A percentile compares a stretch with the other conserved stretches of the same genome.
Conservation (phyloP, 1,140 invertebrate species). For the Eriosoma lanigerum region DNA sequence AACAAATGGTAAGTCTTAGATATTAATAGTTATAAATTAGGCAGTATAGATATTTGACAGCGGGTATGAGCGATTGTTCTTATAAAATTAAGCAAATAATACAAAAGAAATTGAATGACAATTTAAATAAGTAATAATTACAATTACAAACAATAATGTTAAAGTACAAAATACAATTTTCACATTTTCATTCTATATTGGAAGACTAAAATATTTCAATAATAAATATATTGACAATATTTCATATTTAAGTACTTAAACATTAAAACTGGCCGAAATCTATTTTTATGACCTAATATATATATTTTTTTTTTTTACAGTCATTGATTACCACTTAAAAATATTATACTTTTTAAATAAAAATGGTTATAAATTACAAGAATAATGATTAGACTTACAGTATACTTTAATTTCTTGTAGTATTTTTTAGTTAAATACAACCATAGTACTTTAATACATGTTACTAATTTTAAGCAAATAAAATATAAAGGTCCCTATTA, state of each 20-base stretch:
- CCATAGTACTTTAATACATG: not conserved
- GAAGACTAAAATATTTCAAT: constrained; percentile 24
- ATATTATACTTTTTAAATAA: not conserved
- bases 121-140: constrained; percentile 18
- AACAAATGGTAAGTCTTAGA: constrained; percentile 19
- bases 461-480: not conserved
- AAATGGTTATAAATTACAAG: not conserved
- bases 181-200: not conserved
- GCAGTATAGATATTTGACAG: not conserved
- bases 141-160: constrained; percentile 8
- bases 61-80: not conserved
- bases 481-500: not conserved
- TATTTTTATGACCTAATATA: not conserved
- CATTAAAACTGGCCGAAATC: not conserved
- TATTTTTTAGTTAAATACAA: not conserved
- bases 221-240: not conserved
- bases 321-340: not conserved
- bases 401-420: not conserved
- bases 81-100: constrained; percentile 6
- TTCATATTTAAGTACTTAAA: constrained; percentile 22
- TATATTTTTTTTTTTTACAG: not conserved
- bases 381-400: not conserved
- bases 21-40: not conserved
- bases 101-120: constrained; percentile 10
- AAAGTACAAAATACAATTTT: constrained; percentile 10